phyloP scores from a whole-genome alignment of 2,113 vertebrate species.

The Monopterus albus region DNA sequence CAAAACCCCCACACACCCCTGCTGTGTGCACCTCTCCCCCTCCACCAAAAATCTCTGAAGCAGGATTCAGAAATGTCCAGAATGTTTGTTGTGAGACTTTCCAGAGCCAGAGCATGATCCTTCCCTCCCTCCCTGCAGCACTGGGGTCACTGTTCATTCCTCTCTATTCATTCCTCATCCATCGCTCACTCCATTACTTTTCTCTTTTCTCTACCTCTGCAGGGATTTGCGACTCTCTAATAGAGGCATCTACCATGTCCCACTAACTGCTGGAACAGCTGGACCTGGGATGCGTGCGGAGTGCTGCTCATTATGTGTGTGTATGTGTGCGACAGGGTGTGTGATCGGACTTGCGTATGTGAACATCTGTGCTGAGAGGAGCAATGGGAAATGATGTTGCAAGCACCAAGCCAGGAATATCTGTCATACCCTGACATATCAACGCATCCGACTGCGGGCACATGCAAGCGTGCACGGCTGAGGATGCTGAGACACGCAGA shows the following conservation, averaged over 20 bases:
- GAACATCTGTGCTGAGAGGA: conserved; percentile 69
- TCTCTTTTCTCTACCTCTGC: conserved; percentile 45
- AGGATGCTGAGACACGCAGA: conserved; percentile 22
- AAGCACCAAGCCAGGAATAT: conserved; percentile 53
- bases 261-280: conserved; percentile 76
- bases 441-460: conserved; percentile 40
- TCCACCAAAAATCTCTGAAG: conserved; percentile 43
- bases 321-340: conserved; percentile 5
- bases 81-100: conserved; percentile 67
- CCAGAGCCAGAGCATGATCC: conserved; percentile 30
- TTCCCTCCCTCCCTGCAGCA: conserved; percentile 37
- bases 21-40: conserved; percentile 23
- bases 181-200: conserved; percentile 47
- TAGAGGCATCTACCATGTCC: conserved; percentile 75
- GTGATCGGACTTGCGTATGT: conserved; percentile 34
- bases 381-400: conserved; percentile 67
- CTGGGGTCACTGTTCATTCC: conserved; percentile 65
- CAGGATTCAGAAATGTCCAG: conserved; percentile 60
- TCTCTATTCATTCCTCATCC: conserved; percentile 53
- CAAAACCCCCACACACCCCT: conserved; percentile 17
- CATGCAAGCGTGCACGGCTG: conserved; percentile 33
- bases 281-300: conserved; percentile 58
- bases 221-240: conserved; percentile 70
- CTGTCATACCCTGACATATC: conserved; percentile 63
- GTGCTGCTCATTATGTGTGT: conserved; percentile 42